Base-by-base conservation (phyloP, 2,113 vertebrate genomes). In the Cebidichthys violaceus region DNA sequence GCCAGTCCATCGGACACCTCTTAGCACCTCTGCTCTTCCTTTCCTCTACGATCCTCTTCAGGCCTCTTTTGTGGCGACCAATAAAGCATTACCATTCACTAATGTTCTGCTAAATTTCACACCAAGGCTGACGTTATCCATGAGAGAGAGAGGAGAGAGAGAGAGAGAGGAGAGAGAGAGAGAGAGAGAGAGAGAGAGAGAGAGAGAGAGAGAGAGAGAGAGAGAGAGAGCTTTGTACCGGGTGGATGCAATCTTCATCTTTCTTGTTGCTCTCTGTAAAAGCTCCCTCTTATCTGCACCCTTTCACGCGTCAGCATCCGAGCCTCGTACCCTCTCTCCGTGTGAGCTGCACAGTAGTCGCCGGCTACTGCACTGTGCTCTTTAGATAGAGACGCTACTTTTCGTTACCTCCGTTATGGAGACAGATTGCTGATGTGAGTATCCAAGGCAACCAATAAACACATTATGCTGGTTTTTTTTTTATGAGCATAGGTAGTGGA, bases 81-180 rank as follows among this genome's bases (percentile, higher is more conserved):
- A 82, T 92, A 92, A 92, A 88, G 65, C 81, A 68, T 85, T 72
- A 91, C 74, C 18, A 24, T 70, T 77, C 75, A 64, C 75, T 88
- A 86, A 93, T 82, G 83, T 90, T 73, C 75, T 90, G 93, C 89
- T 77, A 57, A 79, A 92, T 91, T 93, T 93, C 92, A 93, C 94
- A 93, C 92, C 88, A 69, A 8, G 41, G n/a, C 70, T 18, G 80
- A 91, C 74, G 52, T 79, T 74, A 75, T 90, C 84, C 77, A 81
- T 7, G 77, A 91, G 72, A 89, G 88, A 91, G 31, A 33, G 31
- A 33, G 33, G 29, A 31, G 29, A 31, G 29, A 31, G 29, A 31
- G 29, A 31, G 29, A 31, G 29, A 31, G 29, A 31, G 29, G 29
- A 31, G 29, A 31, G 29, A 31, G 29, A 31, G 29, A 31, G 29